phyloP scores from a whole-genome alignment of 2,113 vertebrate genomes.

The Paramisgurnus dabryanus region DNA sequence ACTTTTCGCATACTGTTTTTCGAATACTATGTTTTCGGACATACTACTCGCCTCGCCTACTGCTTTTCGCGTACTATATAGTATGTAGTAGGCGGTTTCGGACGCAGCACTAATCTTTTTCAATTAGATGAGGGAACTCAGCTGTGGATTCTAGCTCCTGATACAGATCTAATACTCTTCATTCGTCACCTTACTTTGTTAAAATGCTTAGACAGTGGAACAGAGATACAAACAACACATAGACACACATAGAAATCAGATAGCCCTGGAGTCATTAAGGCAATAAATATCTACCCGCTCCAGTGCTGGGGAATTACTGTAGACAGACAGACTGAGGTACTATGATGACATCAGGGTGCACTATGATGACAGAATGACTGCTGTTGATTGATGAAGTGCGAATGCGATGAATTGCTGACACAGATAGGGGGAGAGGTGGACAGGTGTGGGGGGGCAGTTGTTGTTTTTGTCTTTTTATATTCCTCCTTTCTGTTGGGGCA shows the following conservation, averaged over 20 bases:
- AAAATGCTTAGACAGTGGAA: not conserved
- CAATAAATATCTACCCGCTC: slow-evolving; percentile 66
- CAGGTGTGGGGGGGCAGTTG: slow-evolving; percentile 61
- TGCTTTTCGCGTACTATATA: too few relatives aligned
- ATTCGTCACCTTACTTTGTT: slow-evolving; percentile 16
- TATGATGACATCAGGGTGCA: slow-evolving; percentile 56
- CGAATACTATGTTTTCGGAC: too few relatives aligned
- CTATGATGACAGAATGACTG: slow-evolving; percentile 61
- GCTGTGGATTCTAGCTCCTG: not conserved
- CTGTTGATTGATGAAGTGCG: slow-evolving; percentile 63
- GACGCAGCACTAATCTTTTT: too few relatives aligned
- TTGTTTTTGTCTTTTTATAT: slow-evolving; percentile 62
- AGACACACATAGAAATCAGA: slow-evolving; percentile 53
- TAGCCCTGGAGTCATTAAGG: slow-evolving; percentile 49
- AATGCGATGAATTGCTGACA: slow-evolving; percentile 68
- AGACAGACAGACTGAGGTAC: slow-evolving; percentile 70
- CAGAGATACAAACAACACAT: slow-evolving; percentile 16
- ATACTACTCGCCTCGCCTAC: too few relatives aligned
- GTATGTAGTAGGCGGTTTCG: too few relatives aligned
- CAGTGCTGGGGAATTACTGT: slow-evolving; percentile 61
- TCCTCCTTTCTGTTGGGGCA: slow-evolving; percentile 56
- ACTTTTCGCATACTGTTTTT: too few relatives aligned
- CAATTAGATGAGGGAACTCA: not conserved
- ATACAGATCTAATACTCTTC: slow-evolving; percentile 24
- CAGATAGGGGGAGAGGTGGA: slow-evolving; percentile 67